Conservation (phyloP, 2,797 vertebrate genomes). For the Danio albolineatus region DNA sequence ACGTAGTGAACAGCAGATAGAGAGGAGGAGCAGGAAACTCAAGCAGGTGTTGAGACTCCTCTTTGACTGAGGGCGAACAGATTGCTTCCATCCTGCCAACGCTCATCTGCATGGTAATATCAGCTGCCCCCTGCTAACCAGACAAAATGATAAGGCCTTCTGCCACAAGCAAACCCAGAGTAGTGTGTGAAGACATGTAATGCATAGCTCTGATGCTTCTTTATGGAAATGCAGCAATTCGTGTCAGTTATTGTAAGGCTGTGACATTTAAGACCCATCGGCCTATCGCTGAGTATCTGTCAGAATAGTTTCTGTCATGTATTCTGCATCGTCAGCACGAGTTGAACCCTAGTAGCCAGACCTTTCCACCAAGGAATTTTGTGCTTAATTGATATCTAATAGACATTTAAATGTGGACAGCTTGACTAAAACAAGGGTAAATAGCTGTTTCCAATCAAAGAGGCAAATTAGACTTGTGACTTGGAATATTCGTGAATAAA, state of each 20-base stretch:
- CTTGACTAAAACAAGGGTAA: too few species aligned
- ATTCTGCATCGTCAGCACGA: too few species aligned
- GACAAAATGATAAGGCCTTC: constrained; percentile 17
- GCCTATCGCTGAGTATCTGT: too few species aligned
- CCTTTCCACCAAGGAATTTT: too few species aligned
- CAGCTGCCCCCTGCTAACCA: constrained; percentile 30
- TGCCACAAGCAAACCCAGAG: constrained; percentile 8
- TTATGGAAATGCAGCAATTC: not conserved
- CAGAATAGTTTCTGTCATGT: too few species aligned
- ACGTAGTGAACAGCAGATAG: constrained; percentile 19
- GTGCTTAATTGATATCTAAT: too few species aligned
- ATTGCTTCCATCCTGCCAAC: constrained; percentile 33
- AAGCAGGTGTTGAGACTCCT: constrained; percentile 46
- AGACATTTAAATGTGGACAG: too few species aligned
- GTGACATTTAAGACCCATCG: too few species aligned
- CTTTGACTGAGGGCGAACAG: constrained; percentile 43
- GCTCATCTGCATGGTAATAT: constrained; percentile 17
- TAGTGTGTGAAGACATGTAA: not conserved
- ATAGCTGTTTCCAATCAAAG: too few species aligned
- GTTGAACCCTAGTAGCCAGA: too few species aligned
- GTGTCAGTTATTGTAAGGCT: not conserved
- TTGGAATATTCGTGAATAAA: too few species aligned
- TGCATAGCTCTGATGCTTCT: not conserved
- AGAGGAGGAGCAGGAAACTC: constrained; percentile 33
- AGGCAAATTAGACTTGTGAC: too few species aligned